phyloP scores from a whole-genome alignment of 2,797 vertebrate species.

The Sylvia borin region DNA sequence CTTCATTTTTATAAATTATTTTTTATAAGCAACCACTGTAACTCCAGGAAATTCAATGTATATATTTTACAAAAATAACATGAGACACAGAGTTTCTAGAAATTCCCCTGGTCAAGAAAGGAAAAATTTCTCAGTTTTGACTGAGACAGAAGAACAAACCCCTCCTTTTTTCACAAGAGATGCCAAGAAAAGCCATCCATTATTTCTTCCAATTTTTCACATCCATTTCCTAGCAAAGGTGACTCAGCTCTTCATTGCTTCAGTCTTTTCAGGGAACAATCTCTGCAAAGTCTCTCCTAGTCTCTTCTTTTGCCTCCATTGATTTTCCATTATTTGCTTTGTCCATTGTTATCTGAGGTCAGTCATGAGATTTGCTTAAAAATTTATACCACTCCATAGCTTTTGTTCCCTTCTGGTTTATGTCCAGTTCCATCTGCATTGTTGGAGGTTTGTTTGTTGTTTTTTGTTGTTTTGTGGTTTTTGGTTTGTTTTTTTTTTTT shows the following conservation, averaged over 20 bases:
- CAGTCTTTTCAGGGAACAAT: background rate
- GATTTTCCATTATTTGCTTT: slow-evolving; percentile 9
- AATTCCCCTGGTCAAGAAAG: background rate
- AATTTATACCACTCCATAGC: background rate
- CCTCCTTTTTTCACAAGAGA: background rate
- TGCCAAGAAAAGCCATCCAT: background rate
- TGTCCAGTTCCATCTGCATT: background rate
- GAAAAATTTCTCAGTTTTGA: background rate
- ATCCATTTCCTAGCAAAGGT: background rate
- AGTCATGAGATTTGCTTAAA: background rate
- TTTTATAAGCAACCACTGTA: background rate
- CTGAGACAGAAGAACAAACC: background rate
- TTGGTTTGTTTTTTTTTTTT: background rate
- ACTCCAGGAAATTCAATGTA: background rate
- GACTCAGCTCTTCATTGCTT: background rate
- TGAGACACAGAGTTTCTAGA: background rate
- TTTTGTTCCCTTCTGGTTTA: background rate
- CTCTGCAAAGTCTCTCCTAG: background rate
- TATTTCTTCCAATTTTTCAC: background rate
- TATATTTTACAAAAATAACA: background rate
- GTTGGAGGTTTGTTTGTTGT: background rate
- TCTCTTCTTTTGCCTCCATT: background rate
- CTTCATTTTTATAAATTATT: background rate
- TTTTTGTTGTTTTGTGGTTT: too few species aligned
- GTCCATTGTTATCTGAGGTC: background rate